These are phyloP conservation scores for Maylandia zebra DNA, from an alignment of 2,113 vertebrate species.

Conservation along the genomic window DNA sequence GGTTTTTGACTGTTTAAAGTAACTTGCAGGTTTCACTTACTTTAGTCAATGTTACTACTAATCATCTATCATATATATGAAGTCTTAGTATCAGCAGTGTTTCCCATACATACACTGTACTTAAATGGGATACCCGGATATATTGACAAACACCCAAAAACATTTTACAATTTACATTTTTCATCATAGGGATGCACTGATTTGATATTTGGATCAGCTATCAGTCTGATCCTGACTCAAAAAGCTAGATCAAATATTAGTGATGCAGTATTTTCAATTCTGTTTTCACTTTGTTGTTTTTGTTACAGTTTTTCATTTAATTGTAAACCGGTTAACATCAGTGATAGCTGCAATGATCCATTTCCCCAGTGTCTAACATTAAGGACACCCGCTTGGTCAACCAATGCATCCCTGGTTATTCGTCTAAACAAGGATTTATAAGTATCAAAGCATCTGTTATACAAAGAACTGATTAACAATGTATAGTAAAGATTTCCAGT, in stretches of 20 bases:
- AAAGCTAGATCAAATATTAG: background rate
- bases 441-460: background rate
- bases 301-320: background rate
- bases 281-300: background rate
- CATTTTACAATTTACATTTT: background rate
- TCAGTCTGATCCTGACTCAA: background rate
- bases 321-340: fast-evolving
- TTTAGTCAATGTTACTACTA: background rate
- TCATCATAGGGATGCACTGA: background rate
- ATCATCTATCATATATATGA: background rate
- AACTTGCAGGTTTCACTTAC: background rate
- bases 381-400: background rate
- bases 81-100: background rate
- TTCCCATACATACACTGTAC: background rate
- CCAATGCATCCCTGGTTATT: background rate
- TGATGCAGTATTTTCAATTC: background rate
- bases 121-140: fast-evolving
- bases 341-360: fast-evolving
- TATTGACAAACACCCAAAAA: background rate
- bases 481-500: background rate
- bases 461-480: background rate
- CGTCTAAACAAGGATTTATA: background rate
- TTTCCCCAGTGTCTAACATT: background rate
- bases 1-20: background rate
- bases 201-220: background rate